Conservation (phyloP, 2,888 invertebrate species). For the Polylopha cassiicola region DNA sequence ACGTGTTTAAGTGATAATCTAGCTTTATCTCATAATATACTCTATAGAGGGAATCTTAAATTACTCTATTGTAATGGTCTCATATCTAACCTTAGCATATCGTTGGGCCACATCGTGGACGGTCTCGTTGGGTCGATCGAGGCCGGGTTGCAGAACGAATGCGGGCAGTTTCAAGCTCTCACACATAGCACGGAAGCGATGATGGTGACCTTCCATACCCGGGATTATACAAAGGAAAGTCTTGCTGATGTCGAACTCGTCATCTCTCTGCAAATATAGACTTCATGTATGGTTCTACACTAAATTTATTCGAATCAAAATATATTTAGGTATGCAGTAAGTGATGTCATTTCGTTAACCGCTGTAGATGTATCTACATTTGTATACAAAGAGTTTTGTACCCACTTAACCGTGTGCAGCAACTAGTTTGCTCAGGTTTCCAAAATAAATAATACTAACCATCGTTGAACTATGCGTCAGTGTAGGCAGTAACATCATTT, state of each 20-base stretch:
- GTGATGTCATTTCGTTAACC: background rate
- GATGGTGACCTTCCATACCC: conserved; percentile 44
- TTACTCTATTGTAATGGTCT: too few relatives aligned
- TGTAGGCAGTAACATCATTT: conserved; percentile 33
- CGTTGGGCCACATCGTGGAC: conserved; percentile 36
- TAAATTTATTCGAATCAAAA: conserved; percentile 1
- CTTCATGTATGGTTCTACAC: background rate
- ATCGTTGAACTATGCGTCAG: conserved; percentile 13
- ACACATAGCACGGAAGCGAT: conserved; percentile 36
- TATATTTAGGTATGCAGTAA: background rate
- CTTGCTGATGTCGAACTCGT: conserved; percentile 36
- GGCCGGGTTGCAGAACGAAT: conserved; percentile 41
- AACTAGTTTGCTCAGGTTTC: background rate
- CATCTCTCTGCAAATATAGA: conserved; percentile 35
- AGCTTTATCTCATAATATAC: background rate
- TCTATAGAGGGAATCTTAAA: background rate
- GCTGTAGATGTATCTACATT: background rate
- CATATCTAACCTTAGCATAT: conserved; percentile 31
- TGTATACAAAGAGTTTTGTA: background rate
- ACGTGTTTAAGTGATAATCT: too few relatives aligned
- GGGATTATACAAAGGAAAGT: conserved; percentile 43
- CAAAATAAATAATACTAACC: conserved; percentile 17
- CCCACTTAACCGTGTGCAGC: background rate
- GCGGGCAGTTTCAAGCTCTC: conserved; percentile 45
- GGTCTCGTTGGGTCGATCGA: conserved; percentile 35